Conservation (phyloP, 2,888 invertebrate genomes). For the Chirona hameri region DNA sequence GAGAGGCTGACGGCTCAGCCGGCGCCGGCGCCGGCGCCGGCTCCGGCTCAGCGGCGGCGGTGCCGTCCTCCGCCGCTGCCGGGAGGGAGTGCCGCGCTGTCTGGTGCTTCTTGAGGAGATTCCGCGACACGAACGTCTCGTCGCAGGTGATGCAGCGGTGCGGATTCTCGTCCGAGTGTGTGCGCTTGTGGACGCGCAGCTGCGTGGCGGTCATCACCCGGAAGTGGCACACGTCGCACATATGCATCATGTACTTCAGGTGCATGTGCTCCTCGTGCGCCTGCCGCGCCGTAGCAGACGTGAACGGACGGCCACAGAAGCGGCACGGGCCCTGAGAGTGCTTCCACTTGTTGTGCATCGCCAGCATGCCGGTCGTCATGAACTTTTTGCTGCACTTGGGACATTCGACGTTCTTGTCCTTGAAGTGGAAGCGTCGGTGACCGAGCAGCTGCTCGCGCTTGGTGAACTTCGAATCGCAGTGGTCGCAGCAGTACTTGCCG, state of each 20-base stretch:
- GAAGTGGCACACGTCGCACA: slow-evolving; percentile 39
- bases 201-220: slow-evolving; percentile 36
- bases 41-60: background rate
- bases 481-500: slow-evolving; percentile 24
- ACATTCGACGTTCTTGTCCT: slow-evolving; percentile 39
- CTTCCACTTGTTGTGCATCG: slow-evolving; percentile 40
- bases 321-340: slow-evolving; percentile 39
- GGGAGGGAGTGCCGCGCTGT: slow-evolving; percentile 46
- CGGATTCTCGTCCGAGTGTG: slow-evolving; percentile 38
- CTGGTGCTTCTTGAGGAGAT: slow-evolving; percentile 66
- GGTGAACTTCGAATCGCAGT: background rate
- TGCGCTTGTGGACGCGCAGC: slow-evolving; percentile 37
- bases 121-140: slow-evolving; percentile 76
- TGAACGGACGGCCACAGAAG: slow-evolving; percentile 39
- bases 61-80: slow-evolving; percentile 46
- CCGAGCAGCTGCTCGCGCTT: slow-evolving; percentile 24
- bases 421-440: slow-evolving; percentile 26
- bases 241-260: slow-evolving; percentile 38
- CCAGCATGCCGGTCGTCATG: slow-evolving; percentile 38
- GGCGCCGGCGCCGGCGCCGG: background rate
- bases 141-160: slow-evolving; percentile 57
- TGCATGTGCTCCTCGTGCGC: slow-evolving; percentile 40
- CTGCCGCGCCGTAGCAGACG: slow-evolving; percentile 38
- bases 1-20: background rate
- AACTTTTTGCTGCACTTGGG: slow-evolving; percentile 40